Evolutionary conservation across 2,797 vertebrate genomes (phyloP).

Genomic region (Parauchenoglanis ngamensis): DNA sequence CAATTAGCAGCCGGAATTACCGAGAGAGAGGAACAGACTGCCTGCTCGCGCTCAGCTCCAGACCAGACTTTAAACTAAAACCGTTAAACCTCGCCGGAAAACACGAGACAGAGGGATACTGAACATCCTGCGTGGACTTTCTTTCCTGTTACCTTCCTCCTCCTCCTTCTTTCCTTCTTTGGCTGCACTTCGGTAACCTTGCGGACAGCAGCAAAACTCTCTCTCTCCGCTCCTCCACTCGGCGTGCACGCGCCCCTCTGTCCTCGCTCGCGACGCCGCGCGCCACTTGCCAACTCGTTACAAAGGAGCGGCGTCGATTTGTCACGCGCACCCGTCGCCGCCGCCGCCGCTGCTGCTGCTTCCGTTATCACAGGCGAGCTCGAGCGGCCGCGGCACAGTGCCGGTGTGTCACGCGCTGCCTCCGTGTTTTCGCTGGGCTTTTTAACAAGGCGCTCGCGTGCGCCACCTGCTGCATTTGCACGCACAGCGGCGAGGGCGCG

Average conservation of each 20-base stretch:
- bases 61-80: slow-evolving; percentile 38
- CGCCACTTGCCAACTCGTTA: slow-evolving; percentile 19
- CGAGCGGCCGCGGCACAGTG: neutral
- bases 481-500: neutral
- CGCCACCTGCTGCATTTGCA: slow-evolving; percentile 17
- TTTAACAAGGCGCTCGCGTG: slow-evolving; percentile 8
- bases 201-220: slow-evolving; percentile 31
- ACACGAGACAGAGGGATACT: slow-evolving; percentile 21
- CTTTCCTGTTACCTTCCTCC: neutral
- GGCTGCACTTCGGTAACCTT: slow-evolving; percentile 47
- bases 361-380: neutral
- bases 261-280: slow-evolving; percentile 13
- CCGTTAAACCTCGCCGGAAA: slow-evolving; percentile 36
- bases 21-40: neutral
- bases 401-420: slow-evolving; percentile 16
- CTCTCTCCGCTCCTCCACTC: neutral
- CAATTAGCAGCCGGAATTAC: slow-evolving; percentile 50
- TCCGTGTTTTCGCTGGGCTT: neutral
- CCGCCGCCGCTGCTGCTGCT: too few species aligned
- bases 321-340: slow-evolving; percentile 1
- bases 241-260: slow-evolving; percentile 2
- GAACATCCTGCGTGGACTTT: slow-evolving; percentile 34
- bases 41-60: slow-evolving; percentile 4
- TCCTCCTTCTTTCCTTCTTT: slow-evolving; percentile 17
- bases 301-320: neutral